A percentile compares a stretch with the other conserved stretches of the same genome.
Conservation (phyloP, 2,888 invertebrate species). For the Pterobdella sp. region DNA sequence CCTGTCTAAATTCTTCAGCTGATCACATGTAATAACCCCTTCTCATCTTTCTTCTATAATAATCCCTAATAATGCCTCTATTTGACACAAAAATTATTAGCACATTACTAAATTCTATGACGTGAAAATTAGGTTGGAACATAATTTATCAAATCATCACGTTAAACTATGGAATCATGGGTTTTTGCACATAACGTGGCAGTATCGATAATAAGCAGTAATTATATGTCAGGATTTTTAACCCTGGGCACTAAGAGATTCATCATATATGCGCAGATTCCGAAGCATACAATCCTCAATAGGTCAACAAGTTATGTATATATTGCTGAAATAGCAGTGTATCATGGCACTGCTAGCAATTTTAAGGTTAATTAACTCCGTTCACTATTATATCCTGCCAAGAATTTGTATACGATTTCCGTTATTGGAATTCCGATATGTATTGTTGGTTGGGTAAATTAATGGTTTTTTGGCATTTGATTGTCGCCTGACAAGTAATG, state of each 20-base stretch:
- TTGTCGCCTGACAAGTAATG: slow-evolving; percentile 10
- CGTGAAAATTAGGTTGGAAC: too few species aligned
- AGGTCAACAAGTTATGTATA: background rate
- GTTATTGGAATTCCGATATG: slow-evolving; percentile 3
- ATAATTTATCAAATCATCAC: background rate
- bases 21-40: background rate
- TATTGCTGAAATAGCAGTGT: background rate
- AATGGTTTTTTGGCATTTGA: background rate
- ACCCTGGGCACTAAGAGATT: slow-evolving; percentile 13
- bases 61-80: too few species aligned
- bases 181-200: background rate
- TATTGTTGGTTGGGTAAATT: background rate
- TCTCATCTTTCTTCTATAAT: background rate
- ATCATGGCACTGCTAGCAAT: background rate
- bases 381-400: background rate
- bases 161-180: background rate
- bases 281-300: too few species aligned
- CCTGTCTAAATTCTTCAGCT: background rate
- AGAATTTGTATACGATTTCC: background rate
- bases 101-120: too few species aligned
- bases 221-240: background rate
- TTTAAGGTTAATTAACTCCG: slow-evolving; percentile 8
- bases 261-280: too few species aligned
- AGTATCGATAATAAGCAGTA: background rate
- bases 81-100: too few species aligned